phyloP scores from a whole-genome alignment of 2,113 vertebrate species.

The Oplegnathus fasciatus region DNA sequence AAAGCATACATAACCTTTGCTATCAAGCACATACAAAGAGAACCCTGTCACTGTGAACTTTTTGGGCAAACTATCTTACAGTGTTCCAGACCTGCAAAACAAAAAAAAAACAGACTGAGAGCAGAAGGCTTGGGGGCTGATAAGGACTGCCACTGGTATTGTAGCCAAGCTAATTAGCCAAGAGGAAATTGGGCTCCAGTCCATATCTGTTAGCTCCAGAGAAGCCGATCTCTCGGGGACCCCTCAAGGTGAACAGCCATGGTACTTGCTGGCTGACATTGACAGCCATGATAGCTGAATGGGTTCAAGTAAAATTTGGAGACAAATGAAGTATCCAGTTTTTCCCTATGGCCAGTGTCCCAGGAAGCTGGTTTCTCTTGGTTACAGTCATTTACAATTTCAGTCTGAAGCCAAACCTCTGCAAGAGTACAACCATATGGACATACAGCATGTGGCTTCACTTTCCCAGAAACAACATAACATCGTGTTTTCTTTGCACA shows the following conservation, averaged over 20 bases:
- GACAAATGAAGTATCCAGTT: conserved; percentile 52
- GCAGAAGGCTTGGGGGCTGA: conserved; percentile 70
- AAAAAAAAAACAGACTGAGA: conserved; percentile 35
- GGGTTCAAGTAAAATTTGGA: conserved; percentile 74
- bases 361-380: conserved; percentile 40
- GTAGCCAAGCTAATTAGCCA: conserved; percentile 85
- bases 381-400: conserved; percentile 51
- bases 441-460: conserved; percentile 19
- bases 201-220: conserved; percentile 82
- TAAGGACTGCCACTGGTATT: conserved; percentile 79
- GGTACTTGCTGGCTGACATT: conserved; percentile 54
- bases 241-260: conserved; percentile 77
- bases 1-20: background rate
- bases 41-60: conserved; percentile 26
- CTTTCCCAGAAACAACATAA: background rate
- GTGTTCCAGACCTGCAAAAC: conserved; percentile 9
- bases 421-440: conserved; percentile 17
- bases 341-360: conserved; percentile 19
- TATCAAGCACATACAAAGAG: conserved; percentile 6
- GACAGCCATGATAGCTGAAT: conserved; percentile 68
- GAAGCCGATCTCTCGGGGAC: conserved; percentile 73
- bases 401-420: conserved; percentile 33
- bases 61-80: conserved; percentile 33
- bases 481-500: background rate
- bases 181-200: conserved; percentile 82